These are phyloP conservation scores for Crypturellus tataupa DNA, from an alignment of 2,797 vertebrate species.

Conservation along the genomic window DNA sequence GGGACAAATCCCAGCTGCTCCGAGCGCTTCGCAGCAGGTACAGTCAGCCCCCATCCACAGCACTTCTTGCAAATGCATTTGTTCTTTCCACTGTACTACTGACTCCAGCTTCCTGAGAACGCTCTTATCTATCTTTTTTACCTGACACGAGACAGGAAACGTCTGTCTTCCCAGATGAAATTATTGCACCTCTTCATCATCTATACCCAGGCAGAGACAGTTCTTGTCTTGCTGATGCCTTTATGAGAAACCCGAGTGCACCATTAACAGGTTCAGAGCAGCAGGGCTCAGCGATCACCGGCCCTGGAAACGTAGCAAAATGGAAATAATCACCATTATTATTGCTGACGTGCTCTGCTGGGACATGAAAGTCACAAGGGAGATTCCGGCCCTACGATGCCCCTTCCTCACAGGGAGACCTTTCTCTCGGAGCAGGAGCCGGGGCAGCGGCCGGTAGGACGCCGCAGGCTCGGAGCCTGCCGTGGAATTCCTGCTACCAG, in stretches of 20 bases:
- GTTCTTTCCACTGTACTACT: background rate
- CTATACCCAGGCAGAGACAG: background rate
- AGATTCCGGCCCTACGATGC: background rate
- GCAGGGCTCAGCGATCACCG: background rate
- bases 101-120: slow-evolving; percentile 17
- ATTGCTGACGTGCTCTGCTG: background rate
- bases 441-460: no score
- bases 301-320: background rate
- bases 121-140: background rate
- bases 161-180: background rate
- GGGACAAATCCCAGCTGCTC: background rate
- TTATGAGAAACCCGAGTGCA: background rate
- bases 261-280: background rate
- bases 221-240: background rate
- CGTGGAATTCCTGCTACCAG: no score
- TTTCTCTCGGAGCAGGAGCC: background rate
- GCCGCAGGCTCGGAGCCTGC: no score
- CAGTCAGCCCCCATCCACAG: background rate
- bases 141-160: background rate
- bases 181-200: background rate
- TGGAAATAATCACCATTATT: background rate
- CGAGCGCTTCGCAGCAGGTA: background rate
- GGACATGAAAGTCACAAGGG: rapidly evolving
- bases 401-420: no score
- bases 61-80: background rate